Evolutionary conservation across 1,140 invertebrate species (phyloP), one percentile per base, ranked within the genome.

Genomic region (Gonioctena quinquepunctata): DNA sequence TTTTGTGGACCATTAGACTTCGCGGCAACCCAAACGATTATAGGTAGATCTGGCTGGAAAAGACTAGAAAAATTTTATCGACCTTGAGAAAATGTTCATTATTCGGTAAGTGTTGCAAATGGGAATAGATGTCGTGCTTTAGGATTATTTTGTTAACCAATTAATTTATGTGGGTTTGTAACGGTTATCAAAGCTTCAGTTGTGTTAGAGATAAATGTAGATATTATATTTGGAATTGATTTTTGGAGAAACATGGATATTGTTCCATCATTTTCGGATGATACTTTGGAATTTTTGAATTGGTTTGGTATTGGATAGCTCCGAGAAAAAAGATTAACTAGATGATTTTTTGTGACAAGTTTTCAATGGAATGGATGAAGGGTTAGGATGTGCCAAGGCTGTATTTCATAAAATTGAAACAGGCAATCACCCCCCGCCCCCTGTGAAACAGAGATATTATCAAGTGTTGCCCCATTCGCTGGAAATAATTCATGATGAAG

Each of bases 381-480:
- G 26, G 11, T 60, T 60, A 60, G 57, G 3, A 8, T 21, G 11
- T 16, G 57, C 57, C 5, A 60, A 4, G 16, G 57, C n/a, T 21
- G 16, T 60, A 23, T n/a, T 8, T 8, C 3, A 60, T 5, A 7
- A 11, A 16, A 60, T 60, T 26, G 57, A 60, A 21, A 60, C 3
- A 3, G 3, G 57, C 11, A 1, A 23, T 23, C 11, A 21, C 21
- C 6, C 11, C 0, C 56, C 23, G 3, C 6, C 11, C 0, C 56
- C 23, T 6, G n/a, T 59, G 3, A 59, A 59, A 60, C 57, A 4
- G 19, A 52, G 75, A 59, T 67, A 71, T 26, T 74, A 75, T 56
- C 70, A 74, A 3, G 42, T 74, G 13, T 76, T 76, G 1, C 77
- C 75, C 0, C 64, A 61, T 2, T 59, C 70, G n/a, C 52, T 71